Evolutionary conservation across 2,113 vertebrate species (phyloP), one percentile per base, ranked within the genome.

Genomic region (Dascyllus trimaculatus): DNA sequence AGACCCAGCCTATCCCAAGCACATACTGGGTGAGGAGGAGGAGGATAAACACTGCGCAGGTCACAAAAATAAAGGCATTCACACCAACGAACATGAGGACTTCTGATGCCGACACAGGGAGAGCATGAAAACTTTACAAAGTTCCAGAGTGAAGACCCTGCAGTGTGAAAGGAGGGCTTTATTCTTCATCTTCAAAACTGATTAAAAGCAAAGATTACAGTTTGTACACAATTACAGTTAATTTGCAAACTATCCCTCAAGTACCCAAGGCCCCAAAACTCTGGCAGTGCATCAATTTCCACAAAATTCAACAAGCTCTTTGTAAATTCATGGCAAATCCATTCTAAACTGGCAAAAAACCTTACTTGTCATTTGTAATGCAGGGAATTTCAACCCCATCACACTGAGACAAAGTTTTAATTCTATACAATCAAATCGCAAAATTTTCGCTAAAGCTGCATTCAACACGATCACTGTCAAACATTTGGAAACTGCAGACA

Each of bases 101-200:
- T 11, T 40, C 0, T 66, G 48, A 66, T 52, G 18, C 46, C 67
- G 22, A 82, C 48, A 57, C 19, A 11, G 38, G 21, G 13, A 76
- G 4, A 65, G 63, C 40, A 71, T 64, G 40, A 14, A 40, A 63
- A 48, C 5, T 63, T 19, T 8, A 53, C 19, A 24, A 60, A 51
- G 45, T 14, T 35, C 25, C 49, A 46, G 63, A 59, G 17, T 11
- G 11, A 49, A 29, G 11, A 51, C 46, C 29, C 26, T 35, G 63
- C 48, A 24, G 22, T 53, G 64, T 67, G 15, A 40, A 52, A 38
- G n/a, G 29, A 26, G 1, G 17, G 26, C 35, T 51, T 48, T 53
- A 48, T 52, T 51, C 29, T 38, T 57, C 56, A 24, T 43, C 43
- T 56, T 57, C 18, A 56, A 24, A 40, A 49, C 19, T 26, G 4